Percentiles rank a stretch among this genome's conserved stretches.
Evolutionary conservation across 2,113 vertebrate genomes (phyloP).

Genomic region (Oryctolagus cuniculus): mOryCun1.1 NC_091444.1:17867001-17867500

Average conservation of each 20-base stretch:
- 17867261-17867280: neutral
- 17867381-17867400: too few species aligned
- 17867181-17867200: slow-evolving; percentile 97
- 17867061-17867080: neutral
- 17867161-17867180: slow-evolving; percentile 96
- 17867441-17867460: too few species aligned
- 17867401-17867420: too few species aligned
- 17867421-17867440: too few species aligned
- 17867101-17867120: slow-evolving; percentile 73
- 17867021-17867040: neutral
- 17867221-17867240: slow-evolving; percentile 95
- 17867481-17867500: too few species aligned
- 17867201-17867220: slow-evolving; percentile 95
- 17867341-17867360: too few species aligned
- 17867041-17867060: neutral
- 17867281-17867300: neutral
- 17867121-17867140: slow-evolving; percentile 97
- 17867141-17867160: slow-evolving; percentile 97
- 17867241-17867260: neutral
- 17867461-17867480: too few species aligned
- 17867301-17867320: too few species aligned
- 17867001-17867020: neutral
- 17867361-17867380: too few species aligned
- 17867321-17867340: too few species aligned
- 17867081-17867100: neutral